Conservation (phyloP, 1,140 invertebrate genomes). For the Drosophila tsacasi region DNA sequence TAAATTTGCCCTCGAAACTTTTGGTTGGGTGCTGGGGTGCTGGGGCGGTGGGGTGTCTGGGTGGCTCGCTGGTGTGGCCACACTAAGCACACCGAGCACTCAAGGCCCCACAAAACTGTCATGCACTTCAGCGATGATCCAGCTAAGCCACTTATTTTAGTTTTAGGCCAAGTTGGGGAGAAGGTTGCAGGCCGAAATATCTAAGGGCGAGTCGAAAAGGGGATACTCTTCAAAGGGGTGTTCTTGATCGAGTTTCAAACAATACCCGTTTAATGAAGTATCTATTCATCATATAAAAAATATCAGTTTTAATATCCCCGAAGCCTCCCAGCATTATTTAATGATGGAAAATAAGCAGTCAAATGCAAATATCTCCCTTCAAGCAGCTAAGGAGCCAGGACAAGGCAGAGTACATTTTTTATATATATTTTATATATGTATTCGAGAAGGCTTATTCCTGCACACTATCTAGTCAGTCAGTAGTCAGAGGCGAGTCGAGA, state of each 20-base stretch:
- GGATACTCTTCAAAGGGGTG: constrained; percentile 10
- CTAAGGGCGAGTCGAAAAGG: not conserved
- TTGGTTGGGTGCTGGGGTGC: constrained; percentile 6
- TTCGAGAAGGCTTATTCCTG: not conserved
- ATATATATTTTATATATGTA: not conserved
- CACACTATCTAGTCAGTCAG: constrained; percentile 38
- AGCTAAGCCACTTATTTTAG: constrained; percentile 67
- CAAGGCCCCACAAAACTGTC: constrained; percentile 56
- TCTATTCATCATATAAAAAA: not conserved
- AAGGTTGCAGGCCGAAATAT: not conserved
- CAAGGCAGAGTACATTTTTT: not conserved
- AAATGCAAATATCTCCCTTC: too few species aligned
- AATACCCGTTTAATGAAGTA: not conserved
- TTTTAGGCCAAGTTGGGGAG: constrained; percentile 21
- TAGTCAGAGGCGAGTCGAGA: constrained; percentile 34
- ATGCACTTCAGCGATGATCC: constrained; percentile 61
- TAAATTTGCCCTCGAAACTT: constrained; percentile 45
- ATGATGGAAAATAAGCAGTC: not conserved
- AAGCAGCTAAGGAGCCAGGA: not conserved
- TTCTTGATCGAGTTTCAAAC: not conserved
- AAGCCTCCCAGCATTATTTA: not conserved
- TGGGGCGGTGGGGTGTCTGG: not conserved
- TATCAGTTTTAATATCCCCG: not conserved
- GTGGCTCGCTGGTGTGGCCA: constrained; percentile 9
- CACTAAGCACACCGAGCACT: constrained; percentile 27